phyloP scores from a whole-genome alignment of 2,888 invertebrate genomes.

The Eupsilia transversa region DNA sequence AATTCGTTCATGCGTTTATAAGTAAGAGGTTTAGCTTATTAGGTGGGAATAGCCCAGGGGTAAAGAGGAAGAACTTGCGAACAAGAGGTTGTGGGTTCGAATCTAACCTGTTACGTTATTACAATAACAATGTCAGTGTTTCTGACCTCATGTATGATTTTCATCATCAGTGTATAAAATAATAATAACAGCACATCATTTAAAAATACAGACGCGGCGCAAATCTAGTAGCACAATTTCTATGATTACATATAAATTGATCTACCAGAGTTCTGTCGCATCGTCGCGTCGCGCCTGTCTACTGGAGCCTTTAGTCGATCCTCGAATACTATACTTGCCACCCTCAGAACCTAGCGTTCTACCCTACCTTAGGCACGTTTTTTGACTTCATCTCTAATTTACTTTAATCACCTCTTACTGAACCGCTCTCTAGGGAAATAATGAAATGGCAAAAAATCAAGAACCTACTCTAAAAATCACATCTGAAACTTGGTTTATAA shows the following conservation, averaged over 20 bases:
- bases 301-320: not conserved
- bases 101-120: not conserved
- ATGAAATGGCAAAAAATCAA: conserved; percentile 28
- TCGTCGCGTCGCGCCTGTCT: no score
- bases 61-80: not conserved
- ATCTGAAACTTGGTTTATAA: conserved; percentile 33
- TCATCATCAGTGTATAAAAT: no score
- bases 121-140: no score
- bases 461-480: conserved; percentile 23
- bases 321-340: not conserved
- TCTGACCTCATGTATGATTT: no score
- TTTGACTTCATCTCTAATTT: conserved; percentile 25
- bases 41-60: not conserved
- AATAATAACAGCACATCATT: no score
- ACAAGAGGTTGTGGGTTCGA: conserved; percentile 1
- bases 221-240: no score
- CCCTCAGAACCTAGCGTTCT: no score
- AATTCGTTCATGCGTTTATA: conserved; percentile 46
- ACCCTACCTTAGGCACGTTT: no score
- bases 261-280: no score
- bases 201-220: no score
- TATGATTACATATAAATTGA: no score
- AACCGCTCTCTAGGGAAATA: conserved; percentile 19
- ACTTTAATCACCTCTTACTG: conserved; percentile 15
- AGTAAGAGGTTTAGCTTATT: conserved; percentile 25